These are phyloP conservation scores for Amphimallon solstitiale DNA, from an alignment of 2,888 invertebrate species.

Conservation along the genomic window DNA sequence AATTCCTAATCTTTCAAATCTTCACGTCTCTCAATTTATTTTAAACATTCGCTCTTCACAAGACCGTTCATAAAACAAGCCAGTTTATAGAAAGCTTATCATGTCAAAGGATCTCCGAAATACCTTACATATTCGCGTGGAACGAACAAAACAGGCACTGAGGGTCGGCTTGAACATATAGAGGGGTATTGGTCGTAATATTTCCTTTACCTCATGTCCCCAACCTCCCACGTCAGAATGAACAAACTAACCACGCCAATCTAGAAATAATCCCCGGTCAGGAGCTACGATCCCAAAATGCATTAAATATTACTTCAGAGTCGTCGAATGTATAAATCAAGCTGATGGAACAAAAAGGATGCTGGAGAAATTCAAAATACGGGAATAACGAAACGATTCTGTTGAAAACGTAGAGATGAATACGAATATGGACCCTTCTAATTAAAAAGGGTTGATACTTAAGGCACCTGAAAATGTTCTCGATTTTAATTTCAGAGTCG, in stretches of 20 bases:
- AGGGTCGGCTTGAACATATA: slow-evolving; percentile 8
- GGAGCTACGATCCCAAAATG: slow-evolving; percentile 32
- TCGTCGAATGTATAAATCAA: slow-evolving; percentile 28
- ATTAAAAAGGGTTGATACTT: slow-evolving; percentile 32
- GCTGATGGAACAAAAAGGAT: background rate
- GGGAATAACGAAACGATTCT: slow-evolving; percentile 10
- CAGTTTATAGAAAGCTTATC: slow-evolving; percentile 10
- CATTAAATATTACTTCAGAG: slow-evolving; percentile 33
- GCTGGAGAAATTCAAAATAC: background rate
- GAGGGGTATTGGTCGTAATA: slow-evolving; percentile 18
- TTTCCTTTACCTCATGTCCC: background rate
- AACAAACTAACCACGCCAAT: slow-evolving; percentile 28
- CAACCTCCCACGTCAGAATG: background rate
- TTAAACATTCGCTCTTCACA: background rate
- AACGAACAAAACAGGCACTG: slow-evolving; percentile 1
- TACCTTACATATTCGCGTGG: background rate
- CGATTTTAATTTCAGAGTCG: slow-evolving; percentile 27
- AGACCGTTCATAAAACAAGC: slow-evolving; percentile 7
- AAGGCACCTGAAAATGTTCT: slow-evolving; percentile 31
- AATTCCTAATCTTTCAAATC: too few species aligned
- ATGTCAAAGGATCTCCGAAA: slow-evolving; percentile 7
- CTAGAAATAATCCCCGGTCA: slow-evolving; percentile 35
- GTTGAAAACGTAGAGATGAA: slow-evolving; percentile 9
- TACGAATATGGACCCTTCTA: slow-evolving; percentile 22
- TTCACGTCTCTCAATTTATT: background rate